Conservation (phyloP, 2,888 invertebrate species). For the Pristionchus exspectatus region DNA sequence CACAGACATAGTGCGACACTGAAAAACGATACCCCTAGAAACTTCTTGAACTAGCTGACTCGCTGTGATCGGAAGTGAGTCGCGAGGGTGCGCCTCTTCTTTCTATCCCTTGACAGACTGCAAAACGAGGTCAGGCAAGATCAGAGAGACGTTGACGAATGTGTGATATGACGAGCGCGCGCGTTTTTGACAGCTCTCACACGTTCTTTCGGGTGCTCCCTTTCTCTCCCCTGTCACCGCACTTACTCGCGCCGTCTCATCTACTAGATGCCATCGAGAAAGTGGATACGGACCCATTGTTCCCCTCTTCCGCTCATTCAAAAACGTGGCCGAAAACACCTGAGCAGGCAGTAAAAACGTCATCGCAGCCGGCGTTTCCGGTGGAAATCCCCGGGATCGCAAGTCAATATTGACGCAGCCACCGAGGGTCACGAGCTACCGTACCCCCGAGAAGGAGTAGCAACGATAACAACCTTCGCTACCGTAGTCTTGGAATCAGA, state of each 20-base stretch:
- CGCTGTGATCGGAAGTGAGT: not conserved
- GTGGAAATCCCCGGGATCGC: not conserved
- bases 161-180: not conserved
- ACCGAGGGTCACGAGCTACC: not conserved
- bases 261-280: no score
- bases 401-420: no score
- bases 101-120: not conserved
- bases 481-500: not conserved
- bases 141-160: not conserved
- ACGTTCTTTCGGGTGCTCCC: not conserved
- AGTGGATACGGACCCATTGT: no score
- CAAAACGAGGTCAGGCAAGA: slow-evolving; percentile 27
- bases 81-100: slow-evolving; percentile 28
- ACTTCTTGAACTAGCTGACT: slow-evolving; percentile 1
- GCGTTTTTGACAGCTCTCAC: slow-evolving; percentile 26
- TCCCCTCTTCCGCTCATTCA: not conserved
- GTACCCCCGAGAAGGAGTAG: not conserved
- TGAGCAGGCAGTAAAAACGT: not conserved
- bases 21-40: not conserved
- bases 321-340: not conserved
- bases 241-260: no score
- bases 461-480: not conserved
- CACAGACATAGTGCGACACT: not conserved
- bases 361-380: not conserved
- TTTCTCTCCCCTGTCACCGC: no score